Conservation (phyloP, 2,888 invertebrate species). For the Synanthedon tipuliformis region DNA sequence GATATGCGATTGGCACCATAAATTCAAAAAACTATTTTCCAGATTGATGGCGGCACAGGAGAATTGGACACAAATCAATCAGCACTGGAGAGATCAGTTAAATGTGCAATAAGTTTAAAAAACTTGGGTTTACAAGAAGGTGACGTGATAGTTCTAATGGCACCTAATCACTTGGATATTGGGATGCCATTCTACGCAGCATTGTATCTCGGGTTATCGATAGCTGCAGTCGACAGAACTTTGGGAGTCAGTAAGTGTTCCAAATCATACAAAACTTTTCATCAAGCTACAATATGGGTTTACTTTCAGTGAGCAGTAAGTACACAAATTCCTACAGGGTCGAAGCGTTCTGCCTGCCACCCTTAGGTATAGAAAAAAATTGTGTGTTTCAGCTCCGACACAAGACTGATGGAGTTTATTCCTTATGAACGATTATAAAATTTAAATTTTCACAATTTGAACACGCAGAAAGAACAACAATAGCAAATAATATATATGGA, state of each 20-base stretch:
- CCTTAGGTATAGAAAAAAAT: too few species aligned
- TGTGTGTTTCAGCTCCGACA: too few species aligned
- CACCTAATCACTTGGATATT: conserved; percentile 47
- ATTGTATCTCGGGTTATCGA: conserved; percentile 44
- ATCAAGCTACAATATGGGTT: too few species aligned
- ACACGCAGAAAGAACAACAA: too few species aligned
- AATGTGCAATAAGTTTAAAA: conserved; percentile 44
- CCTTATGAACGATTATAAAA: too few species aligned
- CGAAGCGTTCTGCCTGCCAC: too few species aligned
- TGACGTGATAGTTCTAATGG: conserved; percentile 56
- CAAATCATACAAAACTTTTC: background rate
- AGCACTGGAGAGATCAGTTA: conserved; percentile 37
- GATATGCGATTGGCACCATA: too few species aligned
- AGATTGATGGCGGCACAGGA: conserved; percentile 54
- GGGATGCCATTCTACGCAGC: conserved; percentile 54
- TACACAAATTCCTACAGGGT: too few species aligned
- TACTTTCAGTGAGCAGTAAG: too few species aligned
- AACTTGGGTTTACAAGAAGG: conserved; percentile 36
- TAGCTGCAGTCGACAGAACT: conserved; percentile 29
- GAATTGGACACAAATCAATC: conserved; percentile 48
- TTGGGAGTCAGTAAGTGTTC: conserved; percentile 31
- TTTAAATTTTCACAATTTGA: too few species aligned
- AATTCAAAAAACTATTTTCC: background rate
- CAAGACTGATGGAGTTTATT: too few species aligned
- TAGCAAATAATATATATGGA: too few species aligned